Percentiles rank a stretch among this genome's conserved stretches.
Conservation (phyloP, 1,140 invertebrate genomes). For the Nephila pilipes region DNA sequence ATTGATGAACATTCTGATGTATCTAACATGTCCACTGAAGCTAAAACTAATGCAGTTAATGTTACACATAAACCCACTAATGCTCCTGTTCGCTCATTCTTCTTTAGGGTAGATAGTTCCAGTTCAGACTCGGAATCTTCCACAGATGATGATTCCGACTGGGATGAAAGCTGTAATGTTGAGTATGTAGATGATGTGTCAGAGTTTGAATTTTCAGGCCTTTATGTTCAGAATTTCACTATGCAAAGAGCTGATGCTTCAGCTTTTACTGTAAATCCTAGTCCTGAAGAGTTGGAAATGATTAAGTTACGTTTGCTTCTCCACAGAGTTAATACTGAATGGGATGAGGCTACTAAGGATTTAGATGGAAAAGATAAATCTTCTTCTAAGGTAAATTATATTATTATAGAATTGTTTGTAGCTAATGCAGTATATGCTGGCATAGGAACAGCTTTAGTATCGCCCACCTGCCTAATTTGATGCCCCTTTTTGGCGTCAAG, state of each 20-base stretch:
- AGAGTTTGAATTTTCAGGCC: slow-evolving; percentile 38
- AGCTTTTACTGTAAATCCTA: not conserved
- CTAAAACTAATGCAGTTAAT: too few species aligned
- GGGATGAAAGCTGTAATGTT: slow-evolving; percentile 11
- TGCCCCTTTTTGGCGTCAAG: too few species aligned
- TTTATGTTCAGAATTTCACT: slow-evolving; percentile 2
- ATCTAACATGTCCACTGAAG: too few species aligned
- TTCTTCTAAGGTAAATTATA: not conserved
- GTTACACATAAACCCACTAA: too few species aligned
- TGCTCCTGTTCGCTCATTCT: too few species aligned
- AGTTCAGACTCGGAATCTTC: too few species aligned
- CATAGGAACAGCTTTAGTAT: too few species aligned
- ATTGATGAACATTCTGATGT: too few species aligned
- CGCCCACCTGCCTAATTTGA: too few species aligned
- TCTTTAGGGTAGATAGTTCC: too few species aligned
- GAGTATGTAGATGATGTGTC: slow-evolving; percentile 1
- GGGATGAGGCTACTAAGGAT: slow-evolving; percentile 10
- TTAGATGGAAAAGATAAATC: not conserved
- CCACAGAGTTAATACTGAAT: slow-evolving; percentile 2
- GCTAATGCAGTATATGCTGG: too few species aligned
- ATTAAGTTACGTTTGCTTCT: not conserved
- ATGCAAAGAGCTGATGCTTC: not conserved
- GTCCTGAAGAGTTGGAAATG: not conserved
- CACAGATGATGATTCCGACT: slow-evolving; percentile 18
- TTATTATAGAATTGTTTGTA: too few species aligned